These are phyloP conservation scores for Dioctria linearis DNA, from an alignment of 2,888 invertebrate genomes.

Conservation along the genomic window DNA sequence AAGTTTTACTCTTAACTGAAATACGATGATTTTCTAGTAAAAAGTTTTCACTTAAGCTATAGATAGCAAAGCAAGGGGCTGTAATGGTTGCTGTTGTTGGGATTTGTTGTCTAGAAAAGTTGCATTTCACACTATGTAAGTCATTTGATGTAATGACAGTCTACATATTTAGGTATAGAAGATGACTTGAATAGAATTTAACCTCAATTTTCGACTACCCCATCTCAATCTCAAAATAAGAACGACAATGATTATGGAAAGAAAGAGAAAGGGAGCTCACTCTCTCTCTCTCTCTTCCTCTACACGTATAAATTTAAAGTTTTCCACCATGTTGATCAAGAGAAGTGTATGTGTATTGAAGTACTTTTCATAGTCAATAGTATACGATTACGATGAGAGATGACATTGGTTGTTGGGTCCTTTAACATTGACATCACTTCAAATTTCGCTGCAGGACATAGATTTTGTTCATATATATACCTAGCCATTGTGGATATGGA, in stretches of 20 bases:
- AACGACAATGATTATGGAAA: too few relatives aligned
- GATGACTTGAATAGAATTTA: too few relatives aligned
- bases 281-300: too few relatives aligned
- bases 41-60: conserved; percentile 40
- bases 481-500: not conserved
- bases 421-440: too few relatives aligned
- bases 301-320: conserved; percentile 20
- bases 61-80: not conserved
- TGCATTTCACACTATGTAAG: not conserved
- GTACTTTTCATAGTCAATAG: not conserved
- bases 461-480: too few relatives aligned
- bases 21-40: conserved; percentile 44
- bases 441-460: too few relatives aligned
- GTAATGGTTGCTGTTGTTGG: conserved; percentile 32
- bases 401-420: too few relatives aligned
- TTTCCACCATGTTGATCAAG: conserved; percentile 32
- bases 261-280: too few relatives aligned
- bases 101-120: conserved; percentile 10
- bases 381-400: not conserved
- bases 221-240: too few relatives aligned
- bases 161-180: too few relatives aligned
- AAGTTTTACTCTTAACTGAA: conserved; percentile 46
- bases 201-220: too few relatives aligned
- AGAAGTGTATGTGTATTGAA: conserved; percentile 1
- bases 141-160: too few relatives aligned